These are phyloP conservation scores for Hippocampus kuda DNA, from an alignment of 2,797 vertebrate species.

Conservation along the genomic window DNA sequence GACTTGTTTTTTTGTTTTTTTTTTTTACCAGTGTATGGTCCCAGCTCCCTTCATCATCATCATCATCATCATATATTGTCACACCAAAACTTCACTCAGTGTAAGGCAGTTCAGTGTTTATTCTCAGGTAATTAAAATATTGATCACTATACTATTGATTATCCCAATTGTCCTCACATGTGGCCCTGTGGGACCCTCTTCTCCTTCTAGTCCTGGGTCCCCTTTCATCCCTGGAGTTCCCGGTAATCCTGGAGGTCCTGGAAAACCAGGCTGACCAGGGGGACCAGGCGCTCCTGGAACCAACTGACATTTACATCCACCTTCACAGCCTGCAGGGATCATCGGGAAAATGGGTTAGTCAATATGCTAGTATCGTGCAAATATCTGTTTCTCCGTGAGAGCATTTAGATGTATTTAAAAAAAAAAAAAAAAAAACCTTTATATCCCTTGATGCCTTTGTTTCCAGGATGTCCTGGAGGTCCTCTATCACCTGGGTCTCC, in stretches of 20 bases:
- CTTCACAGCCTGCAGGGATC: conserved; percentile 36
- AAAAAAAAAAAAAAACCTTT: conserved; percentile 37
- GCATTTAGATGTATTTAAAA: neutral
- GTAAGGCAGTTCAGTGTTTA: too few species aligned
- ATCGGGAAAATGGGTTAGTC: neutral
- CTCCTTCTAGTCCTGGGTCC: conserved; percentile 38
- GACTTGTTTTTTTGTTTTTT: neutral
- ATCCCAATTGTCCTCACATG: conserved; percentile 26
- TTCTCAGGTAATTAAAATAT: neutral
- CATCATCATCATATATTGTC: too few species aligned
- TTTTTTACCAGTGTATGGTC: neutral
- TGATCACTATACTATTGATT: neutral
- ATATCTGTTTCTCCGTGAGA: neutral
- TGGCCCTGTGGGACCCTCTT: conserved; percentile 32
- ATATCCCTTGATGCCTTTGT: conserved; percentile 37
- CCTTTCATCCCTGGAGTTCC: conserved; percentile 41
- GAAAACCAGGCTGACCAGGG: conserved; percentile 36
- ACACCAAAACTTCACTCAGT: too few species aligned
- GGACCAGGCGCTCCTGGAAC: conserved; percentile 10
- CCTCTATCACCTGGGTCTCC: conserved; percentile 46
- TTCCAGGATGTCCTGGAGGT: conserved; percentile 34
- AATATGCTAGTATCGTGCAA: neutral
- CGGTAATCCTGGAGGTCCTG: conserved; percentile 41
- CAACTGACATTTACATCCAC: conserved; percentile 34
- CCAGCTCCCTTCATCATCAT: too few species aligned